A percentile compares a stretch with the other conserved stretches of the same genome.
phyloP scores from a whole-genome alignment of 1,140 invertebrate species.

The Cotesia typhae region DNA sequence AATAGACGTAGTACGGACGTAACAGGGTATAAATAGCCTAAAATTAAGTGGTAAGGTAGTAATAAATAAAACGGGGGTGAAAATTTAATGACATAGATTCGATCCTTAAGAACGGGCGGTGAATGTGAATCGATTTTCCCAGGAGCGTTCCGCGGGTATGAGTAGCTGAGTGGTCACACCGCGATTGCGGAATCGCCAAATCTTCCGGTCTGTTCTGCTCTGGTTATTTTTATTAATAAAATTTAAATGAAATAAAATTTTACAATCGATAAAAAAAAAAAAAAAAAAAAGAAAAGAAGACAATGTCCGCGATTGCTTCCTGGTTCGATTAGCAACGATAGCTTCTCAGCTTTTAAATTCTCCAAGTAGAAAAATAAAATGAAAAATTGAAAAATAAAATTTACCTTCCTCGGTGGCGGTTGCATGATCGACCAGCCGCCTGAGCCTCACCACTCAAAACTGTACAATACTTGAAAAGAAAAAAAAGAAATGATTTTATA shows the following conservation, averaged over 20 bases:
- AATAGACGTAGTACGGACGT: neutral
- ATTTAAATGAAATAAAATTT: too few relatives aligned
- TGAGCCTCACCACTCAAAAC: constrained; percentile 48
- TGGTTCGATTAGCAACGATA: too few relatives aligned
- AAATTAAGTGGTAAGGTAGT: neutral
- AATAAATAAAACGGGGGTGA: constrained; percentile 16
- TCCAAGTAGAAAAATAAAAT: neutral
- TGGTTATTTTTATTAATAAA: neutral
- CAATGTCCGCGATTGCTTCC: too few relatives aligned
- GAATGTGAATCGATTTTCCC: constrained; percentile 49
- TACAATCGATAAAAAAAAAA: too few relatives aligned
- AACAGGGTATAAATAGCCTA: neutral
- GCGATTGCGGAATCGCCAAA: constrained; percentile 19
- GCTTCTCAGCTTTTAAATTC: too few relatives aligned
- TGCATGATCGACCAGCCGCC: constrained; percentile 70
- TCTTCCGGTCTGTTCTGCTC: constrained; percentile 9
- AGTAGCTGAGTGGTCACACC: constrained; percentile 5
- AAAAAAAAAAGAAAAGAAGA: too few relatives aligned
- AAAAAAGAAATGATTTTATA: neutral
- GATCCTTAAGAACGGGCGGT: constrained; percentile 30
- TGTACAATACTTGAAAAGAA: constrained; percentile 24
- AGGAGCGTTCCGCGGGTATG: neutral
- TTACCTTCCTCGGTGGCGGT: constrained; percentile 80
- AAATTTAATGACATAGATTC: constrained; percentile 44
- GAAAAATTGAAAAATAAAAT: constrained; percentile 34